These are phyloP conservation scores for Arctia plantaginis DNA, from an alignment of 2,888 invertebrate species.

Conservation along the genomic window DNA sequence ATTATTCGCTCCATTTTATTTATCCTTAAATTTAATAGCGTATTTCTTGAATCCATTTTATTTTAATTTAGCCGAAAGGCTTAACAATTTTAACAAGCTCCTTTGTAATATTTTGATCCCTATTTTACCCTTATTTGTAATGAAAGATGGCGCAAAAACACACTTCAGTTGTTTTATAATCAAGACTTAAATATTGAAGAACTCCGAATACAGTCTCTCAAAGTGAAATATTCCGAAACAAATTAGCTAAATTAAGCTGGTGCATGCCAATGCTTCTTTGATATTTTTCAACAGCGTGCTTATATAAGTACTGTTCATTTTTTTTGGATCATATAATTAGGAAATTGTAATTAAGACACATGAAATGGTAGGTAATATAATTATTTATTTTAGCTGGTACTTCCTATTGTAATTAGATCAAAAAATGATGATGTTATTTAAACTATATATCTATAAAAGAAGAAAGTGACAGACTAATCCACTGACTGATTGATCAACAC, in stretches of 20 bases:
- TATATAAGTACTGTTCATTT: neutral
- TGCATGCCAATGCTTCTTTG: neutral
- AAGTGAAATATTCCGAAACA: neutral
- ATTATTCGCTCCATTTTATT: no score
- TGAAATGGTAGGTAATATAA: no score
- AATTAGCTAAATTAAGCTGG: neutral
- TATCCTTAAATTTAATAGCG: neutral
- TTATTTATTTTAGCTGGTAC: no score
- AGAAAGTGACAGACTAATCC: no score
- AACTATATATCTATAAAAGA: no score
- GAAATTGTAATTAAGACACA: no score
- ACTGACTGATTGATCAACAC: no score
- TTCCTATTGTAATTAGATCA: no score
- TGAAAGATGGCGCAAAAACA: neutral
- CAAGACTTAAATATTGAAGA: neutral
- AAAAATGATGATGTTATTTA: no score
- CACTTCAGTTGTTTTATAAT: neutral
- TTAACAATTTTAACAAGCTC: neutral
- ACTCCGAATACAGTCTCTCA: neutral
- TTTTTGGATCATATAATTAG: no score
- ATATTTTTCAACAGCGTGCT: neutral
- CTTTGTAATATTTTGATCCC: neutral
- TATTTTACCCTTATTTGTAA: neutral
- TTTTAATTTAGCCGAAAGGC: neutral
- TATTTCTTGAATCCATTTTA: neutral